These are phyloP conservation scores for Strongylocentrotus purpuratus DNA, from an alignment of 35 echinoderm and acorn worm species.

Conservation along the genomic window DNA sequence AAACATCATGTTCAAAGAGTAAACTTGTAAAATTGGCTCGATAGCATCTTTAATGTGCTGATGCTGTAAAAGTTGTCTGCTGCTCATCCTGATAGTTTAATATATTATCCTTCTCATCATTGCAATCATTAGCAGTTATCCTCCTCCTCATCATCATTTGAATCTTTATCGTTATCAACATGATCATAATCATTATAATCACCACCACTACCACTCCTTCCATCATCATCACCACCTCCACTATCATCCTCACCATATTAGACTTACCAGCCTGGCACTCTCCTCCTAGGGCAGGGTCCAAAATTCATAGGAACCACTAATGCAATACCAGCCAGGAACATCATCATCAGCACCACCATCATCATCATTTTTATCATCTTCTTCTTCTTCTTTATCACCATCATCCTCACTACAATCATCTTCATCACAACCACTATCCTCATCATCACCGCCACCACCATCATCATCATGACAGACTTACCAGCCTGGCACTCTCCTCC, in stretches of 20 bases:
- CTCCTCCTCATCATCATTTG: not conserved
- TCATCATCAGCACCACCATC: not conserved
- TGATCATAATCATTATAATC: not conserved
- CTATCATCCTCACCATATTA: not conserved
- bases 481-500: slow-evolving; percentile 88
- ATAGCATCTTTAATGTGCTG: no score
- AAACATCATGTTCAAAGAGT: not conserved
- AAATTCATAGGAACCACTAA: slow-evolving; percentile 67
- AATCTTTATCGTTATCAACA: not conserved
- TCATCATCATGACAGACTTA: slow-evolving; percentile 32
- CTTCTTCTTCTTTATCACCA: not conserved
- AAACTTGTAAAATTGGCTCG: not conserved
- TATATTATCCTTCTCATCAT: no score
- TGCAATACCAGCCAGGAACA: slow-evolving; percentile 92
- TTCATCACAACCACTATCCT: not conserved
- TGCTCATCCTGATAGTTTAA: no score
- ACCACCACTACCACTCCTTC: not conserved
- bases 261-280: slow-evolving; percentile 75
- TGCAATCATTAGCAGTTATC: no score
- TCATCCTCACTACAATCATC: no score
- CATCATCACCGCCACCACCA: not conserved
- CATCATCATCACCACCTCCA: not conserved
- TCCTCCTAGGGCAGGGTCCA: slow-evolving; percentile 66
- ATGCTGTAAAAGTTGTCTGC: no score
- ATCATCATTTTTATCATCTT: not conserved